Base-by-base conservation (phyloP, 2,113 vertebrate species). In the Anguilla rostrata region DNA sequence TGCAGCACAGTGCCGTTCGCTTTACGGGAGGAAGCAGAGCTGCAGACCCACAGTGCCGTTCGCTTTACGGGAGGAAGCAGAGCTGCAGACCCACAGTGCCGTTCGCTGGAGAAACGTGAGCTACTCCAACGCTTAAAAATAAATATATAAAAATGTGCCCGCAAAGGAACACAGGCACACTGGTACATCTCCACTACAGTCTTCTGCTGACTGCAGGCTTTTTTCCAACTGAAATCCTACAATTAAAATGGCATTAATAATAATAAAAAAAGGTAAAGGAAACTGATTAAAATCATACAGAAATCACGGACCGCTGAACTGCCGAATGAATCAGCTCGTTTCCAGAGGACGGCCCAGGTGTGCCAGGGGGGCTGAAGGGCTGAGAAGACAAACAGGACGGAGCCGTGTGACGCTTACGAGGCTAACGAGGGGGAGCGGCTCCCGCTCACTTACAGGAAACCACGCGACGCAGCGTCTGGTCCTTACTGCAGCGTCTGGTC, bases 51-150 rank as follows among this genome's bases (percentile, higher is more conserved):
- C n/a, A n/a, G n/a, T n/a, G n/a, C n/a, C n/a, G n/a, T n/a, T n/a
- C n/a, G n/a, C n/a, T n/a, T n/a, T n/a, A n/a, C n/a, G 34, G 34
- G 34, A 34, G 90, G 89, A 86, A 84, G 85, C 63, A 86, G 84
- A 88, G 88, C 85, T 63, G 85, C 86, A 85, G 89, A 92, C 88
- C 89, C 43, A 40, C 29, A 56, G 60, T 15, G 85, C 80, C 41
- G 57, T 41, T 66, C 40, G 40, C 26, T 26, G 34, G 85, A 0
- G 15, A 83, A 78, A 82, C 20, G 40, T 41, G 26, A 7, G 78
- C 41, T 26, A 6, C 60, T 46, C 14, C 34, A 66, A 18, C 40
- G 41, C 12, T 66, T 66, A 1, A 66, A 9, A 78, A n/a, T 41
- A 15, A 85, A 53, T 34, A 57, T 39, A 81, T 20, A 22, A 20